Base-by-base conservation (phyloP, 1,140 invertebrate genomes). In the Penaeus indicus region DNA sequence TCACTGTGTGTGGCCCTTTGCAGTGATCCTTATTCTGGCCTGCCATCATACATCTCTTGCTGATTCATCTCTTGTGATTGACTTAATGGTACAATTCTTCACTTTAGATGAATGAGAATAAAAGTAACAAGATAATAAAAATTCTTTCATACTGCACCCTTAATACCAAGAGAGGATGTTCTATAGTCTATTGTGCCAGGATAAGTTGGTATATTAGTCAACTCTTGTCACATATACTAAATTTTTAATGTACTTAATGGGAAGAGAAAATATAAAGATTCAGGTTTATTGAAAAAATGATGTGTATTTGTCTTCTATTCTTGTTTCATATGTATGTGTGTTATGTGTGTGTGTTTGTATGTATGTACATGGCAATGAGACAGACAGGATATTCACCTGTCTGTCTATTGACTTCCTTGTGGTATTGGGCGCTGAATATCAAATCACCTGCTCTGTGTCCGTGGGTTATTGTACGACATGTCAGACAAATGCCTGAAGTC, bases 311-410 rank as follows among this genome's bases (percentile, higher is more conserved):
- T 80, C 80, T 38, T 77, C 85, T 86, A 54, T 54, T 54, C 54
- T 69, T 77, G 77, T 86, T 77, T 86, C 78, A 42, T 79, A 60
- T 86, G 85, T 86, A 61, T 86, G 77, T 86, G 77, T 79, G n/a
- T 67, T 79, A 21, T 67, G 85, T 86, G 62, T 86, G 79, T 80
- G 62, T 86, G 85, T 81, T 63, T 86, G 78, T 80, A 81, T 69
- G 78, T 80, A 47, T 80, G 85, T 81, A 80, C 16, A 54, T 80
- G 72, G 77, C 27, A 64, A 25, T 42, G 38, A 81, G 78, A 67
- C 79, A 80, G 64, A 42, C 32, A 75, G 72, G 84, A 86, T 69
- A n/a, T 64, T 64, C 27, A 67, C 82, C 82, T 84, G 82, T 84
- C 61, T 69, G 82, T 84, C 82, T 84, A 67, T 84, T 64, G 69